Evolutionary conservation across 2,113 vertebrate species (phyloP), one percentile per base, ranked within the genome.

Genomic region (Leptobrachium leishanense): DNA sequence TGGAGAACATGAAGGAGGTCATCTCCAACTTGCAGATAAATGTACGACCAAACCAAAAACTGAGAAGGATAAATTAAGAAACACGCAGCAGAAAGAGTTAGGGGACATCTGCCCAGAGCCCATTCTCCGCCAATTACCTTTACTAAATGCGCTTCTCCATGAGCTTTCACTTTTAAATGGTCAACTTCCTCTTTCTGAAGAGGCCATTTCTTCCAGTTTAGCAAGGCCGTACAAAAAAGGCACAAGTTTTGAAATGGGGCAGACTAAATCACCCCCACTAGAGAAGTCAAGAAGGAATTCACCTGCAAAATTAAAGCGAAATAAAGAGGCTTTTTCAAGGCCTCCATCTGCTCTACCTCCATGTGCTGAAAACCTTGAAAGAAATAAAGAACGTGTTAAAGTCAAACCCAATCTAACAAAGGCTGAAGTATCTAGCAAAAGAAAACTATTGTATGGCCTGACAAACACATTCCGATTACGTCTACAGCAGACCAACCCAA

Each of bases 381-480:
- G 55, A 72, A 76, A 72, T 72, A 76, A 85, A 85, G 54, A 71
- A 71, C 20, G 66, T 55, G 20, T 13, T 5, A 73, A 74, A 7
- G 85, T 88, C 68, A 88, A 65, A 73, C 83, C 50, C 20, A 62
- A 68, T 74, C 72, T 39, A 11, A 15, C 71, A 39, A 74, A 81
- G 43, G 82, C 76, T 20, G 85, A 85, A 9, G 80, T 80, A 70
- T 81, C 68, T 75, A 82, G 82, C 0, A 88, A 82, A 70, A 92
- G 85, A 63, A 95, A 86, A 67, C 79, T 96, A 6, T 74, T 91
- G 7, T 96, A 91, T 9, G 94, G 96, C 7, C 87, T 96, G 68
- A 98, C 96, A 31, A 94, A 95, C 70, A 95, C 96, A 0, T 87
- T 97, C 65, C 88, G 90, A 68, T 87, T 98, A 8, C 93, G 95